A percentile compares a stretch with the other conserved stretches of the same genome.
Conservation (phyloP, 2,888 invertebrate species). For the Caenorhabditis sp. region DNA sequence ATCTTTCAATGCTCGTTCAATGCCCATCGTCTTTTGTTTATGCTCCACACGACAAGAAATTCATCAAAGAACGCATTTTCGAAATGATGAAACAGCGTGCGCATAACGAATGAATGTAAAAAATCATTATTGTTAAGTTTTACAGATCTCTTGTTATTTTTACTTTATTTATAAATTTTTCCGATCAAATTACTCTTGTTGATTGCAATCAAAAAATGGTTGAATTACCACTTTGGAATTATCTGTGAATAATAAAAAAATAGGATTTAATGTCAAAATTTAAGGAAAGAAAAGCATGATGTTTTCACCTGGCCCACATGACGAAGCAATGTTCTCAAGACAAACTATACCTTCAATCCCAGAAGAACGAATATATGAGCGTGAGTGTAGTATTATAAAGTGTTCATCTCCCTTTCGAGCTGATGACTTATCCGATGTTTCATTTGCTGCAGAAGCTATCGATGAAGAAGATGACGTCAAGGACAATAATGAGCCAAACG, state of each 20-base stretch:
- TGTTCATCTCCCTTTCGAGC: conserved; percentile 23
- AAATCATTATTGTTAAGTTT: background rate
- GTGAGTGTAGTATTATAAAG: background rate
- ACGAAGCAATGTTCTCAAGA: background rate
- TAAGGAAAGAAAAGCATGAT: background rate
- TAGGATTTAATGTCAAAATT: background rate
- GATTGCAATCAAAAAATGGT: background rate
- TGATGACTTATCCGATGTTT: conserved; percentile 34
- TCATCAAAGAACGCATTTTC: conserved; percentile 99
- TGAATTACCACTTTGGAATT: too few species aligned
- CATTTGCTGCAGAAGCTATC: conserved; percentile 41
- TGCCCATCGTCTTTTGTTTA: conserved; percentile 80
- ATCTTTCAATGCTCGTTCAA: conserved; percentile 88
- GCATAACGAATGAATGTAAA: background rate
- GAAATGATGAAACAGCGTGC: conserved; percentile 73
- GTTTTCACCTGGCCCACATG: background rate
- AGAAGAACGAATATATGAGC: conserved; percentile 1
- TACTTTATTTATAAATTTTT: background rate
- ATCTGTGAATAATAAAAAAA: too few species aligned
- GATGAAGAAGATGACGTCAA: conserved; percentile 9
- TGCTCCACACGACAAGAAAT: conserved; percentile 97
- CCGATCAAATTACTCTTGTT: background rate
- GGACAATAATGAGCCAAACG: conserved; percentile 4
- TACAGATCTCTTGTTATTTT: background rate
- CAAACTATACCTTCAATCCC: background rate